Evolutionary conservation across 2,888 invertebrate species (phyloP).

Genomic region (Rhagonycha lutea): DNA sequence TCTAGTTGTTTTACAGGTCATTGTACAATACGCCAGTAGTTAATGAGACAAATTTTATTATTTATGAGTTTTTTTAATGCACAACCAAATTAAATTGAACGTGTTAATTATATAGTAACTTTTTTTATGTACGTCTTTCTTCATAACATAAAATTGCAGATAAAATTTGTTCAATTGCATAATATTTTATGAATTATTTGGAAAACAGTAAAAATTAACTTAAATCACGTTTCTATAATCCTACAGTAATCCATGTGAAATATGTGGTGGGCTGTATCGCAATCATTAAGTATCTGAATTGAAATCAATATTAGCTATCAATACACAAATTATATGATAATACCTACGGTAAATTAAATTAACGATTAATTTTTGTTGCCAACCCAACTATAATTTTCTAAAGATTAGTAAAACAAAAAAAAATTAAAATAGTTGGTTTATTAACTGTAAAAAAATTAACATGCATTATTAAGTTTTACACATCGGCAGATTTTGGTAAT

Average conservation of each 20-base stretch:
- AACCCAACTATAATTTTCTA: not conserved
- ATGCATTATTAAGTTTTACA: not conserved
- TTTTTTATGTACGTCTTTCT: not conserved
- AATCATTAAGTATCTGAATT: not conserved
- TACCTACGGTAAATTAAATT: not conserved
- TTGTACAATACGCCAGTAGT: slow-evolving; percentile 17
- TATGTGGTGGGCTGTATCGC: not conserved
- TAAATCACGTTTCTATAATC: not conserved
- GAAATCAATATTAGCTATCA: not conserved
- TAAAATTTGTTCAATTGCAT: not conserved
- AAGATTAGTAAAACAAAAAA: not conserved
- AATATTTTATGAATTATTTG: not conserved
- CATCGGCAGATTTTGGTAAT: not conserved
- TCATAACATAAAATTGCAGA: not conserved
- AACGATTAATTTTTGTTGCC: not conserved
- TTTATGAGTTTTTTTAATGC: not conserved
- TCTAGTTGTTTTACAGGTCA: slow-evolving; percentile 18
- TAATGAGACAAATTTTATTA: slow-evolving; percentile 8
- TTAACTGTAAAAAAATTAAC: not conserved
- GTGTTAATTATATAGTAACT: not conserved
- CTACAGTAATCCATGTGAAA: not conserved
- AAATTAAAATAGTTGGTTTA: not conserved
- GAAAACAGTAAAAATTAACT: not conserved
- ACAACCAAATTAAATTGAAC: not conserved
- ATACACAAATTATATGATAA: not conserved